Percentiles rank a stretch among this genome's conserved stretches.
Conservation (phyloP, 1,140 invertebrate genomes). For the Scaptomyza montana region DNA sequence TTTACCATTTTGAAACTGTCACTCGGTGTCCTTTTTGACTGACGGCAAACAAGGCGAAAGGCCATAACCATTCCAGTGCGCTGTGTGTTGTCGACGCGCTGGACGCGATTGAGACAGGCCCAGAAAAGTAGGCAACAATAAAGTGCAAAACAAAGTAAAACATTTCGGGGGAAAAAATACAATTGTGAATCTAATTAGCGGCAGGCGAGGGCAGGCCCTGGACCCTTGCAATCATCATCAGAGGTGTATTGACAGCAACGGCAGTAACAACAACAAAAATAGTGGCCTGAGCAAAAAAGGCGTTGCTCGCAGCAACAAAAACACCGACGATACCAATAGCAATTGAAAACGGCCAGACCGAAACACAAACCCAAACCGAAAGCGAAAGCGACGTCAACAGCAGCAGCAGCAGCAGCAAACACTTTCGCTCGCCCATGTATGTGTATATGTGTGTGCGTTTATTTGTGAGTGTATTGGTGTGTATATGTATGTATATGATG, state of each 20-base stretch:
- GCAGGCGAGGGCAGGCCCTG: conserved; percentile 14
- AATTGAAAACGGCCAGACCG: conserved; percentile 20
- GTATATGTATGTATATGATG: conserved; percentile 1
- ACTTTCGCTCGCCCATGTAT: conserved; percentile 18
- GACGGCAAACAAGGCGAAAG: conserved; percentile 18
- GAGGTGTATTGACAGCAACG: conserved; percentile 27
- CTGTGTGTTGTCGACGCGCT: background rate
- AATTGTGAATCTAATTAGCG: conserved; percentile 54
- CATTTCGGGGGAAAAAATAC: conserved; percentile 6
- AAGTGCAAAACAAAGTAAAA: conserved; percentile 18
- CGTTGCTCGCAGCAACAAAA: conserved; percentile 41
- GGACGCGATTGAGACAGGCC: conserved; percentile 13
- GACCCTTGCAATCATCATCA: conserved; percentile 39
- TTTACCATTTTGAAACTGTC: conserved; percentile 22
- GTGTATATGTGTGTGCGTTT: conserved; percentile 4
- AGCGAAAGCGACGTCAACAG: conserved; percentile 49
- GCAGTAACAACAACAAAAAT: conserved; percentile 10
- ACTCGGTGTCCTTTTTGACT: conserved; percentile 18
- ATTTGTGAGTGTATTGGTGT: conserved; percentile 2
- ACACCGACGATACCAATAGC: conserved; percentile 8
- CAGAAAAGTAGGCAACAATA: conserved; percentile 24
- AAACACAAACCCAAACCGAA: conserved; percentile 25
- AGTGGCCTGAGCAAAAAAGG: conserved; percentile 40
- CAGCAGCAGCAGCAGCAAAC: conserved; percentile 27
- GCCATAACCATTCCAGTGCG: background rate